Base-by-base conservation (phyloP, 2,888 invertebrate species). In the Lasioglossum lativentre region DNA sequence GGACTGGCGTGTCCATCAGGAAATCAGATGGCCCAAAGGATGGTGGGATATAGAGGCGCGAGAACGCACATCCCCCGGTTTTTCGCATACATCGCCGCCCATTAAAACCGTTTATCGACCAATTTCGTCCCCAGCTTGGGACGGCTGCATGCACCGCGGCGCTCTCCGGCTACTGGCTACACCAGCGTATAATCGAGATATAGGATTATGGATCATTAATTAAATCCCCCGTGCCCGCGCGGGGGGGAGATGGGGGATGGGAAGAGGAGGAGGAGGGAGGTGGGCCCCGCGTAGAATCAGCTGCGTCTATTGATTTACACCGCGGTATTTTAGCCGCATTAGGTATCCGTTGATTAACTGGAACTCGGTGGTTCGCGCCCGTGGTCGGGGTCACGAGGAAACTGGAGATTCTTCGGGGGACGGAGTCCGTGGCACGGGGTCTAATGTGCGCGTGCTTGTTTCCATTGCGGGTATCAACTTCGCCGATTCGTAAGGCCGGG, bases 131-230 rank as follows among this genome's bases (percentile, higher is more conserved):
- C 75, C 75, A 14, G 38, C 70, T 38, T 23, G 42, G 42, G 78
- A 45, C 56, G 75, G 45, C 75, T 45, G 85, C 75, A 66, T 76
- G 85, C 52, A 68, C 75, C 78, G 42, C 85, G 78, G 72, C 47
- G 34, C 68, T 68, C 68, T 68, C 68, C 34, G 34, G 68, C 34
- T 68, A 38, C 68, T 68, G 23, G 68, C 68, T 68, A 30, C n/a
- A n/a, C 84, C 47, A 84, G 77, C 75, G 66, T 85, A 85, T 85
- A 85, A 85, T 85, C 85, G 85, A 75, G 85, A 85, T 79, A 85
- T 79, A 79, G 85, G 85, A 85, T 85, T 85, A 85, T 85, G 85
- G 85, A 85, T 75, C 85, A 85, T 85, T 85, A 85, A 85, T 85
- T 85, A 85, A 85, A 85, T 85, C 85, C 85, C 16, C 38, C 75